Evolutionary conservation across 2,113 vertebrate species (phyloP).

Genomic region (Struthidea cinerea): DNA sequence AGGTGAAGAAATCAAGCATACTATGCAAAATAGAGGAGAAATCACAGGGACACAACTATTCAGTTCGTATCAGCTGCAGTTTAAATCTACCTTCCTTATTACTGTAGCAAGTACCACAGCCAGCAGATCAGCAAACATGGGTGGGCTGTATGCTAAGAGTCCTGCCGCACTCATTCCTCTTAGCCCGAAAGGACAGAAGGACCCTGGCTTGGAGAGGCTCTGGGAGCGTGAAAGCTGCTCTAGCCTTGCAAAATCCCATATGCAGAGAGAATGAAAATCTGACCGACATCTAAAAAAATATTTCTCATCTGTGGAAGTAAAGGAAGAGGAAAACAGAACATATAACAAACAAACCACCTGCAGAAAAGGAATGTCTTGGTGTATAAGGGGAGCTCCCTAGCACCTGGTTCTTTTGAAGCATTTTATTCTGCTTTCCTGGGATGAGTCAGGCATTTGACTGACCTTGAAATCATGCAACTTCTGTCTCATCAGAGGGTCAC

Average conservation of each 20-base stretch:
- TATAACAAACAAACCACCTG: not conserved
- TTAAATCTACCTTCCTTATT: not conserved
- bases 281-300: not conserved
- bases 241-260: not conserved
- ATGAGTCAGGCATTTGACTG: not conserved
- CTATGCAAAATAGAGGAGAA: not conserved
- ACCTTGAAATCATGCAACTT: not conserved
- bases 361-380: not conserved
- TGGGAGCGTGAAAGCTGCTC: not conserved
- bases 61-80: not conserved
- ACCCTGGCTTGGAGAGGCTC: not conserved
- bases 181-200: not conserved
- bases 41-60: not conserved
- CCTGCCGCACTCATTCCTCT: not conserved
- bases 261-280: not conserved
- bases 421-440: not conserved
- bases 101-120: not conserved
- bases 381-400: rapidly evolving
- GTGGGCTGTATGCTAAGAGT: not conserved
- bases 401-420: not conserved
- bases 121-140: not conserved
- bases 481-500: not conserved
- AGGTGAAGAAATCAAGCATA: not conserved
- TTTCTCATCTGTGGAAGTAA: not conserved
- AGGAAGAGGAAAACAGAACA: not conserved